phyloP scores from a whole-genome alignment of 1,140 invertebrate species.

The Pseudomyrmex pallidus region DNA sequence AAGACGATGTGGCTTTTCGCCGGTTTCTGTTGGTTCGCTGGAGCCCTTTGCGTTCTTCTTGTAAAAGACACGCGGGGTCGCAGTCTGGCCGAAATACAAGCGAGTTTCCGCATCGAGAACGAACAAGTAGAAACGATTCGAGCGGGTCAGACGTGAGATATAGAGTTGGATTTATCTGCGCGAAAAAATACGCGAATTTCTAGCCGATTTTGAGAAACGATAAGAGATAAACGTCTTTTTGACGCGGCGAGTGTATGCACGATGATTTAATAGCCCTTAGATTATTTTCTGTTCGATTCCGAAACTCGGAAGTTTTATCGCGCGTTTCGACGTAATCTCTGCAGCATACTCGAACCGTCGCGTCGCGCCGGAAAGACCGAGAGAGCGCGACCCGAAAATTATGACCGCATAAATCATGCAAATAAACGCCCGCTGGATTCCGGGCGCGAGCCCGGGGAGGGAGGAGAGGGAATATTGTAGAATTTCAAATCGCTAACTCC shows the following conservation, averaged over 20 bases:
- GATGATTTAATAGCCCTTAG: conserved; percentile 1
- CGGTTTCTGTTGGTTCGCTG: conserved; percentile 88
- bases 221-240: conserved; percentile 5
- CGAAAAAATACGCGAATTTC: background rate
- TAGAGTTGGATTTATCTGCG: background rate
- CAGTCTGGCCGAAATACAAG: conserved; percentile 82
- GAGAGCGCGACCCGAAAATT: background rate
- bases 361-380: background rate
- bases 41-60: conserved; percentile 87
- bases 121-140: background rate
- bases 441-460: too few species aligned
- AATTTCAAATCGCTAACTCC: background rate
- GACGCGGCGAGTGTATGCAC: too few species aligned
- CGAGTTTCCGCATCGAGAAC: conserved; percentile 63
- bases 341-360: background rate
- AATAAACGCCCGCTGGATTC: background rate
- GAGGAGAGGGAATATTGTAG: too few species aligned
- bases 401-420: background rate
- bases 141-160: background rate
- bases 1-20: conserved; percentile 92
- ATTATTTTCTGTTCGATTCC: background rate
- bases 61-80: conserved; percentile 91
- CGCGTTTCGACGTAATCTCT: background rate
- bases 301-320: background rate
- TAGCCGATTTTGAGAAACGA: background rate